A percentile compares a stretch with the other conserved stretches of the same genome.
Evolutionary conservation across 2,888 invertebrate genomes (phyloP).

Genomic region (Rhamphomyia laevipes): DNA sequence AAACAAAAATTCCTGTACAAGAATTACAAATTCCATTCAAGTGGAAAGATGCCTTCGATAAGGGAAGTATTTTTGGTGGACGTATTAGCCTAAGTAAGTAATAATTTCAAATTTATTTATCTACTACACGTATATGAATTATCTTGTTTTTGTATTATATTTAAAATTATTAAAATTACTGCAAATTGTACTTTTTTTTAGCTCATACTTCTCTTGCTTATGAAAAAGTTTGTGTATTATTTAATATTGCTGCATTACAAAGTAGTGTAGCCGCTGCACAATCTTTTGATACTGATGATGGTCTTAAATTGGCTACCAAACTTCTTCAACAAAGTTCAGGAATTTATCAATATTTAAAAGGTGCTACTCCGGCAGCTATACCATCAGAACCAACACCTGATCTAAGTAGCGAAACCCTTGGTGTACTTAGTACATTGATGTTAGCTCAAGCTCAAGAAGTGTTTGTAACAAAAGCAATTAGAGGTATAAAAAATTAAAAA

Average conservation of each 20-base stretch:
- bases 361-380: slow-evolving; percentile 65
- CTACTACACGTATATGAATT: too few species aligned
- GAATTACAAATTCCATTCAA: slow-evolving; percentile 96
- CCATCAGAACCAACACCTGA: slow-evolving; percentile 95
- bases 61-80: slow-evolving; percentile 85
- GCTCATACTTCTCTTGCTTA: slow-evolving; percentile 81
- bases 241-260: slow-evolving; percentile 92
- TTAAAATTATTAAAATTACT: not conserved
- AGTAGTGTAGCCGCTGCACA: slow-evolving; percentile 77
- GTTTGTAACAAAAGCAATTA: slow-evolving; percentile 87
- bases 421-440: slow-evolving; percentile 79
- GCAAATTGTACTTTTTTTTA: slow-evolving; percentile 41
- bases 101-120: not conserved
- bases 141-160: not conserved
- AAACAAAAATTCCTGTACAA: slow-evolving; percentile 85
- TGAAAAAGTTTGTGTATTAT: slow-evolving; percentile 89
- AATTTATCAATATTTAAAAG: slow-evolving; percentile 75
- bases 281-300: slow-evolving; percentile 81
- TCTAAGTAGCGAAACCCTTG: slow-evolving; percentile 81
- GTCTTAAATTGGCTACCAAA: slow-evolving; percentile 84
- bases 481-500: slow-evolving; percentile 40
- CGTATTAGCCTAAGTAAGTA: slow-evolving; percentile 81
- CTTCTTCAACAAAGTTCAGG: slow-evolving; percentile 89
- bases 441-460: slow-evolving; percentile 98
- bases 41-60: slow-evolving; percentile 99